These are phyloP conservation scores for Cheumatopsyche charites DNA, from an alignment of 1,140 invertebrate genomes.

Conservation along the genomic window DNA sequence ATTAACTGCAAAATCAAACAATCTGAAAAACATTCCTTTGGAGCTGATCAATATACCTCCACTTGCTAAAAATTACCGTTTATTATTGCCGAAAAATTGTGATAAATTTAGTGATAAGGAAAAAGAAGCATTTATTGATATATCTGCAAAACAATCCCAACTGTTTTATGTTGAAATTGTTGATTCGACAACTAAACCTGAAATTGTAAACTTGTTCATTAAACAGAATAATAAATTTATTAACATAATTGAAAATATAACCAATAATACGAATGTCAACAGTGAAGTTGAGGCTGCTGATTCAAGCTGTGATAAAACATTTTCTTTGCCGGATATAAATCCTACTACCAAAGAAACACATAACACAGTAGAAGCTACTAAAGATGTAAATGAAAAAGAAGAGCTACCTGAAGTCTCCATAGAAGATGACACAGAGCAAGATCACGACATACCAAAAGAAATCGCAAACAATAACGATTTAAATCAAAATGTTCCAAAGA, in stretches of 20 bases:
- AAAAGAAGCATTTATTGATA: conserved; percentile 59
- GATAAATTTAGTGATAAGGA: conserved; percentile 54
- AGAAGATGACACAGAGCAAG: no score
- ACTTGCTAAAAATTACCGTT: conserved; percentile 66
- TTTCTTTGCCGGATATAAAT: not conserved
- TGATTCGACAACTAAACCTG: conserved; percentile 57
- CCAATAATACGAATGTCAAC: no score
- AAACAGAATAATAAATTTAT: conserved; percentile 26
- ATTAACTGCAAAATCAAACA: conserved; percentile 66
- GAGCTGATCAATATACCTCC: conserved; percentile 64
- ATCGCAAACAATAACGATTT: no score
- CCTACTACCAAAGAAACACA: not conserved
- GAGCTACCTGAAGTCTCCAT: not conserved
- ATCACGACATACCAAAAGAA: no score
- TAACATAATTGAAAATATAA: not conserved
- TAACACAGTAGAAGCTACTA: not conserved
- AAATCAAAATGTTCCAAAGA: no score
- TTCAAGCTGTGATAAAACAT: not conserved
- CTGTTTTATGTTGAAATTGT: conserved; percentile 62
- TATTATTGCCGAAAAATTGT: conserved; percentile 60
- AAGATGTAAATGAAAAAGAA: not conserved
- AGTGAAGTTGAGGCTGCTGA: not conserved
- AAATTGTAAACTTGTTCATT: conserved; percentile 54
- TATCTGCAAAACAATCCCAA: conserved; percentile 53
- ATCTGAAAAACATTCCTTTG: conserved; percentile 66